Percentiles rank a stretch among this genome's conserved stretches.
phyloP scores from a whole-genome alignment of 2,797 vertebrate species.

The Danio aesculapii region DNA sequence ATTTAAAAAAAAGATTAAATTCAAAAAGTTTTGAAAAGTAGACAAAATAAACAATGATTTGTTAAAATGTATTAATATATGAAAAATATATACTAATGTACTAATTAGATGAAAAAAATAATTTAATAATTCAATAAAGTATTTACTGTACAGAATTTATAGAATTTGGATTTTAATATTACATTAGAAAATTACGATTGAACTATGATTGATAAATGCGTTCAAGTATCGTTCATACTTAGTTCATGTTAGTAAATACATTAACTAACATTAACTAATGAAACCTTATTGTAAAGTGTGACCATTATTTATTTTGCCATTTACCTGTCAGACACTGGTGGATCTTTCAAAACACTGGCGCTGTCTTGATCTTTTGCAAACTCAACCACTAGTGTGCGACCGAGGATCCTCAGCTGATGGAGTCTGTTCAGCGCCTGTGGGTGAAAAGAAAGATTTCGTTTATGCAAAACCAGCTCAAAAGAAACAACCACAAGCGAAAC shows the following conservation, averaged over 20 bases:
- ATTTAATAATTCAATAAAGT: too few relatives aligned
- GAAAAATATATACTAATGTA: too few relatives aligned
- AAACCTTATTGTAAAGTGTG: too few relatives aligned
- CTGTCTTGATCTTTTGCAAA: constrained; percentile 90
- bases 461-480: not conserved
- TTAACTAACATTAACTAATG: too few relatives aligned
- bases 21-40: not conserved
- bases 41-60: not conserved
- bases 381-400: constrained; percentile 90
- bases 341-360: constrained; percentile 81
- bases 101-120: too few relatives aligned
- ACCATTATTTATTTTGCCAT: not conserved
- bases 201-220: too few relatives aligned
- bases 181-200: too few relatives aligned
- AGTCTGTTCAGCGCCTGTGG: constrained; percentile 88
- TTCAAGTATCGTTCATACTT: too few relatives aligned
- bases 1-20: not conserved
- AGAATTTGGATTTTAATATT: too few relatives aligned
- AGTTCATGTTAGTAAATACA: too few relatives aligned
- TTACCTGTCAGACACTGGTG: constrained; percentile 79
- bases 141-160: too few relatives aligned
- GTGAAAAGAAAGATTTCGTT: not conserved
- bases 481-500: not conserved
- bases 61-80: too few relatives aligned
- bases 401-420: constrained; percentile 91